phyloP scores from a whole-genome alignment of 1,140 invertebrate species.

The Agrilus planipennis region DNA sequence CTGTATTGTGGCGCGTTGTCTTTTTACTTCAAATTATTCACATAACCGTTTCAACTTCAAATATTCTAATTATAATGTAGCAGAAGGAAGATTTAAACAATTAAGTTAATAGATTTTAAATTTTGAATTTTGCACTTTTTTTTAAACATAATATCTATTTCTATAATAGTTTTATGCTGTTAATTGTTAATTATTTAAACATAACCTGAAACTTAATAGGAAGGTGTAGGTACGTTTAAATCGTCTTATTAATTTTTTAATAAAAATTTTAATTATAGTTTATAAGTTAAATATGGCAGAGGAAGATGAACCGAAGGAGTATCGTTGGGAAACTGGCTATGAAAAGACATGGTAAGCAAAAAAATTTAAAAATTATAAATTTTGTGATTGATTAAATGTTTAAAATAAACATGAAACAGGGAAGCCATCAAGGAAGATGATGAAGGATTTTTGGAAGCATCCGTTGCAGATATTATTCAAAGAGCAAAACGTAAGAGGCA shows the following conservation, averaged over 20 bases:
- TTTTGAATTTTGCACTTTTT: no score
- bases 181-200: no score
- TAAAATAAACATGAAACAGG: conserved; percentile 41
- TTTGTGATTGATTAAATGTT: background rate
- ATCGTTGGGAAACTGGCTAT: conserved; percentile 94
- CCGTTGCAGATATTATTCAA: conserved; percentile 82
- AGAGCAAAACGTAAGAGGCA: conserved; percentile 72
- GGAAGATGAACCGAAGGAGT: conserved; percentile 82
- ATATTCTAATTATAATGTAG: no score
- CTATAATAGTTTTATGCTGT: no score
- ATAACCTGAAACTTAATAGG: no score
- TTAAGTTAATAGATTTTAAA: no score
- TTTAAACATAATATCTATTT: no score
- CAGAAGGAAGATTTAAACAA: no score
- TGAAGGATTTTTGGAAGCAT: conserved; percentile 76
- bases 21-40: no score
- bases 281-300: conserved; percentile 35
- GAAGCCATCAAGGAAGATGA: conserved; percentile 95
- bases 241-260: background rate
- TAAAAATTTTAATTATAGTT: background rate
- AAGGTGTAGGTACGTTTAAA: no score
- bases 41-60: no score
- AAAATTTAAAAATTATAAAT: conserved; percentile 10
- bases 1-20: no score
- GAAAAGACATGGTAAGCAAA: conserved; percentile 89